phyloP scores from a whole-genome alignment of 2,797 vertebrate species.

The Neoniphon sammara region DNA sequence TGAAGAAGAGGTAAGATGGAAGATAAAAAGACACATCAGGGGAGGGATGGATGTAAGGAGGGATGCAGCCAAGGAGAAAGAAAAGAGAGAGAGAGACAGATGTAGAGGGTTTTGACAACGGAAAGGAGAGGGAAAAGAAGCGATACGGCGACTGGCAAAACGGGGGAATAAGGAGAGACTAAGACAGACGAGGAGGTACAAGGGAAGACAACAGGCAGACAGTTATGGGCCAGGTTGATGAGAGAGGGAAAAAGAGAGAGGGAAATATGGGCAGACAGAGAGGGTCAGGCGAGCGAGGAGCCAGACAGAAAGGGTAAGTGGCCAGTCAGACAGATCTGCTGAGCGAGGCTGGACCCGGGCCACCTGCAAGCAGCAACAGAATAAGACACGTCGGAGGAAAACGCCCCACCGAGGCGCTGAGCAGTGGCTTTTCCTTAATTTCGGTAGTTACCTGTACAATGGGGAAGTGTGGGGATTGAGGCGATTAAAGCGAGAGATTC shows the following conservation, averaged over 20 bases:
- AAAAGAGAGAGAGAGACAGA: slow-evolving; percentile 27
- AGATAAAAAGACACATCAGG: neutral
- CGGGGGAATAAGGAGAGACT: slow-evolving; percentile 62
- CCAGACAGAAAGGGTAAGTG: slow-evolving; percentile 58
- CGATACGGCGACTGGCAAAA: slow-evolving; percentile 62
- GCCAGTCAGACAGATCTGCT: slow-evolving; percentile 44
- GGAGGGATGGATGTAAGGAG: slow-evolving; percentile 29
- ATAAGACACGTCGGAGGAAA: neutral
- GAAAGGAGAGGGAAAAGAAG: slow-evolving; percentile 34
- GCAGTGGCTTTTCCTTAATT: neutral
- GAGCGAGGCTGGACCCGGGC: slow-evolving; percentile 26
- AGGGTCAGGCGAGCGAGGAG: slow-evolving; percentile 41
- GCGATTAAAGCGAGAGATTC: no score
- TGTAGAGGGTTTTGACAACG: slow-evolving; percentile 63
- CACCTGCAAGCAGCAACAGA: slow-evolving; percentile 14
- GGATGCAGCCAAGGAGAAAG: slow-evolving; percentile 8
- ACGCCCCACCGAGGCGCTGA: neutral
- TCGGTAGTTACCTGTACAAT: no score
- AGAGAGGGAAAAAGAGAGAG: slow-evolving; percentile 14
- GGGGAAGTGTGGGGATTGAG: no score
- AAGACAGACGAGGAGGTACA: slow-evolving; percentile 67
- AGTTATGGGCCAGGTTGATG: slow-evolving; percentile 73
- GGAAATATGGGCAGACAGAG: slow-evolving; percentile 47
- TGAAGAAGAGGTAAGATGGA: neutral
- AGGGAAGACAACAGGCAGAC: slow-evolving; percentile 61